Conservation (phyloP, 2,888 invertebrate species). For the Dryadula phaetusa region DNA sequence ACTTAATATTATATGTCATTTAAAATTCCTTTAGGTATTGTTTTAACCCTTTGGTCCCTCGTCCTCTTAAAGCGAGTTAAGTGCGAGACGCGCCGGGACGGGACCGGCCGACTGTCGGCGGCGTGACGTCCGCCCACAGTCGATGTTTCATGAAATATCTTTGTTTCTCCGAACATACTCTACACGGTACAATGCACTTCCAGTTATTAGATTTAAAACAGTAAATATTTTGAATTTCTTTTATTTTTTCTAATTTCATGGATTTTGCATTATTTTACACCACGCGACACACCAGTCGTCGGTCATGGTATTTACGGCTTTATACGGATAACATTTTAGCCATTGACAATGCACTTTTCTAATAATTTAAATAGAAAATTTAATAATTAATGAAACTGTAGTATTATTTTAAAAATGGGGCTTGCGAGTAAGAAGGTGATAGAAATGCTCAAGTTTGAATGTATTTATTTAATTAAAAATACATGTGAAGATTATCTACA, state of each 20-base stretch:
- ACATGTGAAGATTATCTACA: neutral
- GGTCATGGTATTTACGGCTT: too few relatives aligned
- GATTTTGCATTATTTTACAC: neutral
- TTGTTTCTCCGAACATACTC: conserved; percentile 12
- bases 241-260: too few relatives aligned
- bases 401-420: too few relatives aligned
- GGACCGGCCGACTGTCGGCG: neutral
- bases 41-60: neutral
- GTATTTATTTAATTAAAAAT: neutral
- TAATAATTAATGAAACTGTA: too few relatives aligned
- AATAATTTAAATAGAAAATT: too few relatives aligned
- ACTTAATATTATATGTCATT: neutral
- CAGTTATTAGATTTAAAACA: neutral
- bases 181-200: conserved; percentile 1
- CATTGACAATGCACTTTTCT: too few relatives aligned
- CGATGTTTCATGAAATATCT: conserved; percentile 1
- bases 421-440: too few relatives aligned
- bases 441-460: too few relatives aligned
- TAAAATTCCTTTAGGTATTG: neutral
- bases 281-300: too few relatives aligned
- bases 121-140: conserved; percentile 6
- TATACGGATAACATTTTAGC: too few relatives aligned
- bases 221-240: too few relatives aligned
- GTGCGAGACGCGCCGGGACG: neutral
- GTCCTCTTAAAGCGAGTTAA: neutral